Evolutionary conservation across 2,113 vertebrate species (phyloP).

Genomic region (Rhizomys pruinosus): DNA sequence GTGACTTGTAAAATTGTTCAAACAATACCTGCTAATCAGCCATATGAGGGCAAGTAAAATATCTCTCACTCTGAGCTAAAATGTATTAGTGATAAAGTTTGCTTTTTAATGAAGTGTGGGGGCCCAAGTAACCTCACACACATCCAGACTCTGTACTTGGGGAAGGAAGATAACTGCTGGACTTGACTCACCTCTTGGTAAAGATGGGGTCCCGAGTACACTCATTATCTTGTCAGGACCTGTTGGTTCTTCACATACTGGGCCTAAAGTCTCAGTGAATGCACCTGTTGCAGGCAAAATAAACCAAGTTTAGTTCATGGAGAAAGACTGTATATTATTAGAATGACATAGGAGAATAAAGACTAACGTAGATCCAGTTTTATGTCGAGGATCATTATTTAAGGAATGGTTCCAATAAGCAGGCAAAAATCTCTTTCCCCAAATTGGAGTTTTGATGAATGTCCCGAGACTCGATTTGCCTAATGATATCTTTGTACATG

Average conservation of each 20-base stretch:
- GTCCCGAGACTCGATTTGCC: neutral
- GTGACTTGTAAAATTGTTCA: neutral
- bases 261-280: neutral
- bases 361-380: neutral
- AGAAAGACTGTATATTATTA: neutral
- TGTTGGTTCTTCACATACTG: too few species aligned
- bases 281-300: neutral
- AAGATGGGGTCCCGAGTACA: neutral
- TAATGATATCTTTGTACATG: conserved; percentile 11
- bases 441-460: neutral
- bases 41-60: neutral
- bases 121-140: neutral
- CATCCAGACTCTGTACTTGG: neutral
- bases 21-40: neutral
- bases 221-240: neutral
- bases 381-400: neutral
- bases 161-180: neutral
- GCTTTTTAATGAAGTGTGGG: neutral
- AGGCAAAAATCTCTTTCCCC: neutral
- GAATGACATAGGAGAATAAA: neutral
- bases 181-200: too few species aligned
- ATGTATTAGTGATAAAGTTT: neutral
- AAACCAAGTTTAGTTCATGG: neutral
- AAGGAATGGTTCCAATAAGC: neutral
- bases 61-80: neutral